Evolutionary conservation across 2,888 invertebrate genomes (phyloP).

Genomic region (Drosophila crucigera): DNA sequence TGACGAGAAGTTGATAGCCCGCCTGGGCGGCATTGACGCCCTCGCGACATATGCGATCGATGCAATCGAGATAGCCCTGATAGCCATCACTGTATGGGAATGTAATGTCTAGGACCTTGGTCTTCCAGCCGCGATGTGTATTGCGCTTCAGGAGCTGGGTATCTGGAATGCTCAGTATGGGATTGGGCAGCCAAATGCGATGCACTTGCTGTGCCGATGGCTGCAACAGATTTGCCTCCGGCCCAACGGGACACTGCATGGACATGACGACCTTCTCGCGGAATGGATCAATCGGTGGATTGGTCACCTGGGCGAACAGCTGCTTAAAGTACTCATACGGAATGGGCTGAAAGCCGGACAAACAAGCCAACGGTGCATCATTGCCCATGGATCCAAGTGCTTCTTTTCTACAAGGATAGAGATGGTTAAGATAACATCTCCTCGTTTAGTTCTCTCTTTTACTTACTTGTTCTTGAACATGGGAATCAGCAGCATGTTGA

Average conservation of each 20-base stretch:
- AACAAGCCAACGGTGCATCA: constrained; percentile 98
- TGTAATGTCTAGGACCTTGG: constrained; percentile 94
- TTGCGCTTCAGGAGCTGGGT: constrained; percentile 94
- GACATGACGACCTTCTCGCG: constrained; percentile 99
- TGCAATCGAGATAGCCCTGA: constrained; percentile 91
- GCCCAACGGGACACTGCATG: constrained; percentile 97
- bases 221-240: constrained; percentile 96
- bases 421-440: not conserved
- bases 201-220: constrained; percentile 95
- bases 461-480: constrained; percentile 97
- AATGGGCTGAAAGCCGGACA: constrained; percentile 97
- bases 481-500: constrained; percentile 96
- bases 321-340: constrained; percentile 99
- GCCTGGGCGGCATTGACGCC: constrained; percentile 92
- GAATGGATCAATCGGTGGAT: constrained; percentile 99
- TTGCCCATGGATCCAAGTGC: constrained; percentile 99
- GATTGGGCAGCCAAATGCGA: constrained; percentile 96
- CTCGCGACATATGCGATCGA: constrained; percentile 92
- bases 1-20: constrained; percentile 93
- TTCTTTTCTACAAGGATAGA: constrained; percentile 91
- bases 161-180: constrained; percentile 96
- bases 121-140: constrained; percentile 94
- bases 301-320: constrained; percentile 99
- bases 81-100: constrained; percentile 92
- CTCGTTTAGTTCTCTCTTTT: too few relatives aligned